phyloP scores from a whole-genome alignment of 2,113 vertebrate species.

The Gallinago jamesoni region DNA sequence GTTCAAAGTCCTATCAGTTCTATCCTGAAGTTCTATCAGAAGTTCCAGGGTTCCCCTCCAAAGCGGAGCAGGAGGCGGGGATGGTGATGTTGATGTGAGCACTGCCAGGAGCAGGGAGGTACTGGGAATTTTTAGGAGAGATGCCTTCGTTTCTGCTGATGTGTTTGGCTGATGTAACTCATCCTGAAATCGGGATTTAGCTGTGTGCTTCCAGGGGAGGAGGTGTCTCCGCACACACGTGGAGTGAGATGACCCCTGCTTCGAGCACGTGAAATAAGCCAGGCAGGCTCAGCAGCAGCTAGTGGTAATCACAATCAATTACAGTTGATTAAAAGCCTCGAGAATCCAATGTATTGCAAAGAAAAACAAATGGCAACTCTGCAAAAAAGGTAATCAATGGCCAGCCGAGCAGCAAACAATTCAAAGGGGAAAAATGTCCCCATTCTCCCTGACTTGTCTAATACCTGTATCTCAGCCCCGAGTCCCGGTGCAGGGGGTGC shows the following conservation, averaged over 20 bases:
- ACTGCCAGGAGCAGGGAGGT: background rate
- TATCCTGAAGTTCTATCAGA: background rate
- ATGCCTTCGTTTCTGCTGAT: background rate
- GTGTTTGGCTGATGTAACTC: background rate
- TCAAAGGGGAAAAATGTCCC: background rate
- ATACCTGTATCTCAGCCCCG: background rate
- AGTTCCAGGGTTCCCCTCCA: background rate
- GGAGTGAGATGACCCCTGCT: background rate
- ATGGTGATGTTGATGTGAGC: fast-evolving
- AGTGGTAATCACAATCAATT: slow-evolving; percentile 13
- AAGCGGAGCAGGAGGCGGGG: background rate
- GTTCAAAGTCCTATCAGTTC: background rate
- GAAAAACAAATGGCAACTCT: slow-evolving; percentile 25
- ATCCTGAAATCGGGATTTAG: fast-evolving
- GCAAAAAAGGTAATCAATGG: slow-evolving; percentile 32
- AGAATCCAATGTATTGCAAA: slow-evolving; percentile 2
- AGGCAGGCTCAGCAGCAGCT: background rate
- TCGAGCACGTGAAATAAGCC: background rate
- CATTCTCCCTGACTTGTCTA: background rate
- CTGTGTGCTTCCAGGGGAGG: background rate
- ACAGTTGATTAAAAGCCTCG: slow-evolving; percentile 38
- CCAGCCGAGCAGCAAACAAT: background rate
- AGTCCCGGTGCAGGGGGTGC: background rate
- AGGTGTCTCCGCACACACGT: fast-evolving
- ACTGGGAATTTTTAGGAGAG: background rate